Base-by-base conservation (phyloP, 2,113 vertebrate species). In the Triplophysa tibetana region DNA sequence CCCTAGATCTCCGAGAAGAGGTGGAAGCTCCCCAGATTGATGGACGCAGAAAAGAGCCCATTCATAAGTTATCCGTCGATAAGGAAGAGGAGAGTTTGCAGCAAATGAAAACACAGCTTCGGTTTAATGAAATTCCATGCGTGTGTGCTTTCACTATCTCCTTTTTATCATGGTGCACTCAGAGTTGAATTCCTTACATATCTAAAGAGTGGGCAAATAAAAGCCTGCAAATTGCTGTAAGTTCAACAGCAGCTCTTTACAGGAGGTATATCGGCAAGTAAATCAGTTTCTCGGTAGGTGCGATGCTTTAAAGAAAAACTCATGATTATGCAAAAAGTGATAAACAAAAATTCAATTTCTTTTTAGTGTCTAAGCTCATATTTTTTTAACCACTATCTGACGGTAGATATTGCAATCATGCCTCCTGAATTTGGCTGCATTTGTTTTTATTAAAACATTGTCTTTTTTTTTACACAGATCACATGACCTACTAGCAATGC, bases 121-220 rank as follows among this genome's bases (percentile, higher is more conserved):
- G 67, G 77, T 86, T 83, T 87, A 87, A 87, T 77, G 83, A 77
- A 82, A 84, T 81, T 78, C 78, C 58, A n/a, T 63, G 21, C 7
- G 23, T 70, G 69, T 74, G 64, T 79, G 75, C 65, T 19, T 70
- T 16, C 43, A 33, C 62, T 83, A 84, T 81, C 78, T 84, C 60
- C n/a, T 69, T 60, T 82, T 82, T 78, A 84, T 82, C 82, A n/a
- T 48, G 21, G 26, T 29, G 50, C 74, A 70, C 69, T 78, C 60
- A 58, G 65, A 70, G 78, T 56, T 79, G 75, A 75, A 85, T 76
- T 78, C 33, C 72, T 38, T 26, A 29, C 67, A 33, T 76, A 58
- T 63, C 52, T 77, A 70, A 72, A 67, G 64, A 74, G 45, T 82
- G 66, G 69, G 67, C 70, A 62, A 80, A 78, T 82, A 38, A 81